phyloP scores from a whole-genome alignment of 2,113 vertebrate species.

The Actenoides lindsayi region DNA sequence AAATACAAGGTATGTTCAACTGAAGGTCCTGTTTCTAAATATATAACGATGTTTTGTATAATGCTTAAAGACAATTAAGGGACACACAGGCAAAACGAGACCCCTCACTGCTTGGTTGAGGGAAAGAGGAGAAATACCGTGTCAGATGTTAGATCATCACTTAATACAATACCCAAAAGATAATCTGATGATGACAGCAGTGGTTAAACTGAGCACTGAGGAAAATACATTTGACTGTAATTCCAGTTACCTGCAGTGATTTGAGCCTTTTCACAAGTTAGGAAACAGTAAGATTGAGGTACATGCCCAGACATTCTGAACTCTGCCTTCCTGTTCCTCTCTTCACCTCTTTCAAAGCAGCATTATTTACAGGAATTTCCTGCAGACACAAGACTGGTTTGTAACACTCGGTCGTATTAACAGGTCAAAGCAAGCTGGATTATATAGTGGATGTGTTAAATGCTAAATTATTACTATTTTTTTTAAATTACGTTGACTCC shows the following conservation, averaged over 20 bases:
- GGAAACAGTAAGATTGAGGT: not conserved
- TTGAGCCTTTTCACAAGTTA: not conserved
- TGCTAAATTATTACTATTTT: not conserved
- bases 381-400: not conserved
- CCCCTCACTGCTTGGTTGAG: not conserved
- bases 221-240: not conserved
- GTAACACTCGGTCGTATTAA: not conserved
- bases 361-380: not conserved
- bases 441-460: not conserved
- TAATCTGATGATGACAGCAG: not conserved
- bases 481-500: not conserved
- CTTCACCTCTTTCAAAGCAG: not conserved
- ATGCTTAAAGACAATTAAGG: not conserved
- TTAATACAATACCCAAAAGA: not conserved
- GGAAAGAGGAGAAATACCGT: not conserved
- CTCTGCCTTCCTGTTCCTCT: not conserved
- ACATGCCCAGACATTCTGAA: rapidly evolving
- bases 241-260: not conserved
- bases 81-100: not conserved
- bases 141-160: not conserved
- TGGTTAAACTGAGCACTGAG: not conserved
- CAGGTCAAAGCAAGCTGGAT: not conserved
- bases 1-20: not conserved
- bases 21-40: not conserved
- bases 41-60: not conserved